Percentiles rank a stretch among this genome's conserved stretches.
Conservation (phyloP, 1,140 invertebrate genomes). For the Drosophila pectinifera region DNA sequence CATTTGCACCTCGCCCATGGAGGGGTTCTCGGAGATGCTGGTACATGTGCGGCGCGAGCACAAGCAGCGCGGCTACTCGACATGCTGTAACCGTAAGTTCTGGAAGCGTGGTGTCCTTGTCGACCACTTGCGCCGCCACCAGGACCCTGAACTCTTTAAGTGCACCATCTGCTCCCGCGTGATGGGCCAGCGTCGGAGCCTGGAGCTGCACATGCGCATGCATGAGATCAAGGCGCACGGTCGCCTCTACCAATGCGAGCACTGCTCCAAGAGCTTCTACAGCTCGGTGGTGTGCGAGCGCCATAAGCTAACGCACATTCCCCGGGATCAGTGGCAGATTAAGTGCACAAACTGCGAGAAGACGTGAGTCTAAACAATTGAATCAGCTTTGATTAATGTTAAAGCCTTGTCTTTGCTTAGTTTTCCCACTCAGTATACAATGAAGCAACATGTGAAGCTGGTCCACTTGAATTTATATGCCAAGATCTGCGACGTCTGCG, state of each 20-base stretch:
- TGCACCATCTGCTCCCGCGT: conserved; percentile 64
- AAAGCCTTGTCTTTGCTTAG: conserved; percentile 18
- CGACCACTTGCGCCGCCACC: conserved; percentile 64
- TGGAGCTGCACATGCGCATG: conserved; percentile 76
- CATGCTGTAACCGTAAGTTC: conserved; percentile 66
- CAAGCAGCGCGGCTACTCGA: conserved; percentile 64
- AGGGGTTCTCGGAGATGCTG: conserved; percentile 57
- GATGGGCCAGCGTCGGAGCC: conserved; percentile 64
- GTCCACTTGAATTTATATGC: conserved; percentile 72
- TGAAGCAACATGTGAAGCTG: conserved; percentile 72
- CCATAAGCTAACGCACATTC: conserved; percentile 70
- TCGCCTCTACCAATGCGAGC: conserved; percentile 61
- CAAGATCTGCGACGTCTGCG: conserved; percentile 81
- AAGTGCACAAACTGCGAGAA: conserved; percentile 61
- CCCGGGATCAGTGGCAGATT: conserved; percentile 66
- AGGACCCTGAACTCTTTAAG: conserved; percentile 69
- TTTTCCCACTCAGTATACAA: conserved; percentile 64
- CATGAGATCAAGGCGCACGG: conserved; percentile 67
- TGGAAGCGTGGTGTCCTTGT: conserved; percentile 64
- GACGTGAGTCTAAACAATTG: conserved; percentile 33
- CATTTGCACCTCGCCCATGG: conserved; percentile 48
- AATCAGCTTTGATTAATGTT: background rate
- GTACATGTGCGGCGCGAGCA: conserved; percentile 55
- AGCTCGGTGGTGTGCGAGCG: conserved; percentile 64
- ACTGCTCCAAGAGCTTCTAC: conserved; percentile 68